phyloP scores from a whole-genome alignment of 2,113 vertebrate genomes.

The Xerus inauris region DNA sequence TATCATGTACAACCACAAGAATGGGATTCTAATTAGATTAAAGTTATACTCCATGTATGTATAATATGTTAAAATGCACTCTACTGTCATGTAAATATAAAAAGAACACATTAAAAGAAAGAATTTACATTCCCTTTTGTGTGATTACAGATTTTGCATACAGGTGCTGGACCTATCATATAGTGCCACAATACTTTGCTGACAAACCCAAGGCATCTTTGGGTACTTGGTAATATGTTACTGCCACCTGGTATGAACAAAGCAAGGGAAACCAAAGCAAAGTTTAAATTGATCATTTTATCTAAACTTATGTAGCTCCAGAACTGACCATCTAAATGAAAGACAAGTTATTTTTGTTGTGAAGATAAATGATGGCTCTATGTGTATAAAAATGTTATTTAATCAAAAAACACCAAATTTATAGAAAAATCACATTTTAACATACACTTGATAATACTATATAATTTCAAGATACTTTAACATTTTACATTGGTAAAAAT shows the following conservation, averaged over 20 bases:
- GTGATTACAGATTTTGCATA: not conserved
- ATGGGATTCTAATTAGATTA: no score
- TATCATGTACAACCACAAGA: no score
- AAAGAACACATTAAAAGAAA: no score
- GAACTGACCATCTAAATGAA: not conserved
- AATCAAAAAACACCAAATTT: not conserved
- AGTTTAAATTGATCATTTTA: not conserved
- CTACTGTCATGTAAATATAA: no score
- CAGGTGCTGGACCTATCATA: not conserved
- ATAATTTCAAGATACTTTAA: slow-evolving; percentile 26
- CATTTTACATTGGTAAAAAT: not conserved
- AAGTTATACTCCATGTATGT: no score
- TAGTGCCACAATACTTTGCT: not conserved
- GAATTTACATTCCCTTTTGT: not conserved
- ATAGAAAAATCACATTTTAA: not conserved
- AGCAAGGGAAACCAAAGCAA: not conserved
- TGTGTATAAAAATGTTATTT: not conserved
- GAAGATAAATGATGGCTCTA: not conserved
- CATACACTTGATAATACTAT: not conserved
- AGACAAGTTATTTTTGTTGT: not conserved
- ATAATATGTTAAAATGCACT: no score
- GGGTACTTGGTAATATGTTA: not conserved
- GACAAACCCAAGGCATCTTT: not conserved
- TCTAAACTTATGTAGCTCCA: not conserved
- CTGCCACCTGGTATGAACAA: not conserved